Conservation (phyloP, 2,113 vertebrate species). For the Equus quagga region DNA sequence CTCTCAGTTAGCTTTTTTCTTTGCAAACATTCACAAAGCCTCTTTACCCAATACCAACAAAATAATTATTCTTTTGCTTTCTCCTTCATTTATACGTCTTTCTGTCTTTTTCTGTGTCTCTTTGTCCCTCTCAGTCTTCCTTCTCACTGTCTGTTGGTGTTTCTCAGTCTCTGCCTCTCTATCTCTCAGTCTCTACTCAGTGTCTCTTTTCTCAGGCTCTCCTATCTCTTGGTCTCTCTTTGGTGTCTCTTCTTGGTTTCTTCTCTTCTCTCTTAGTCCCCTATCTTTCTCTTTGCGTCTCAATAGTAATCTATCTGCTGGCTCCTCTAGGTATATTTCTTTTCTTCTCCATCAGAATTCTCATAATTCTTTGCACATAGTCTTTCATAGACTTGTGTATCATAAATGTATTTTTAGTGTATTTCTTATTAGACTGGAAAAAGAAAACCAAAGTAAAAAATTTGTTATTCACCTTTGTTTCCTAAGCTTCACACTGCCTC, state of each 20-base stretch:
- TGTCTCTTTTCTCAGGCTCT: background rate
- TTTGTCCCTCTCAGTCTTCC: background rate
- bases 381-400: background rate
- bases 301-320: background rate
- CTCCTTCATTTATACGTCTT: background rate
- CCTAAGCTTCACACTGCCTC: background rate
- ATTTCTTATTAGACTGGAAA: background rate
- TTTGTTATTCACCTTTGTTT: background rate
- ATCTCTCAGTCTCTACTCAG: background rate
- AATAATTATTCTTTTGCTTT: slow-evolving; percentile 15
- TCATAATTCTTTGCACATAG: background rate
- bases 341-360: slow-evolving; percentile 20
- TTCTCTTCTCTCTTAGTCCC: background rate
- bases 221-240: background rate
- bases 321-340: background rate
- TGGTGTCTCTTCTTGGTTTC: background rate
- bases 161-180: background rate
- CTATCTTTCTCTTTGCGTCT: background rate
- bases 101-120: background rate
- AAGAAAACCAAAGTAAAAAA: background rate
- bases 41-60: background rate
- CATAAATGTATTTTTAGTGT: background rate
- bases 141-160: background rate
- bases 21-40: slow-evolving; percentile 1
- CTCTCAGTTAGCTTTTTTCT: background rate